These are phyloP conservation scores for Ophonus ardosiacus DNA, from an alignment of 2,888 invertebrate species.

Conservation along the genomic window DNA sequence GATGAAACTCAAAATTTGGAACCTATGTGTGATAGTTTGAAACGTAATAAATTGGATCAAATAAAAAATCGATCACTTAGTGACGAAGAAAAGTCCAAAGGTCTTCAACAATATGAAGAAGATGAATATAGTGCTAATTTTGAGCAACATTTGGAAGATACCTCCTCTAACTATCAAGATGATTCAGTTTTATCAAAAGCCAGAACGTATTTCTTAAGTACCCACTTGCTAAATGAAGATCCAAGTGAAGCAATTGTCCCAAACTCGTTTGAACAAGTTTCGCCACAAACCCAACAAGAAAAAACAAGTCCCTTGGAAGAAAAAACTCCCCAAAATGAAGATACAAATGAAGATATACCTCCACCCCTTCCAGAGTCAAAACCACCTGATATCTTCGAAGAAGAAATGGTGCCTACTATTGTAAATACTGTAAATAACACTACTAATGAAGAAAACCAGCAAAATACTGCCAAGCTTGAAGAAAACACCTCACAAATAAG, in stretches of 20 bases:
- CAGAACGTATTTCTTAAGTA: slow-evolving; percentile 74
- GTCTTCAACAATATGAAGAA: slow-evolving; percentile 70
- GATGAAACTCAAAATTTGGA: background rate
- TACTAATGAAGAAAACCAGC: slow-evolving; percentile 64
- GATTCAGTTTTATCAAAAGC: slow-evolving; percentile 68
- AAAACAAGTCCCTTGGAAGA: too few species aligned
- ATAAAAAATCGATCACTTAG: slow-evolving; percentile 74
- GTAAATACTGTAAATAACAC: slow-evolving; percentile 37
- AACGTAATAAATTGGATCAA: slow-evolving; percentile 44
- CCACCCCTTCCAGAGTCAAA: slow-evolving; percentile 69
- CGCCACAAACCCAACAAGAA: too few species aligned
- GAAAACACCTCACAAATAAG: slow-evolving; percentile 66
- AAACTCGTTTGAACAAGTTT: too few species aligned
- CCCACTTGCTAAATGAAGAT: slow-evolving; percentile 71
- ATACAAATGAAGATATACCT: slow-evolving; percentile 65
- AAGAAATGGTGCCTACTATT: background rate
- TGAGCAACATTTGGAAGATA: slow-evolving; percentile 72
- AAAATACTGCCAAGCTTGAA: slow-evolving; percentile 70
- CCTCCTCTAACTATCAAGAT: background rate
- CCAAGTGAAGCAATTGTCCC: background rate
- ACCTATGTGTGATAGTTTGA: slow-evolving; percentile 31
- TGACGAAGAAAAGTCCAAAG: slow-evolving; percentile 79
- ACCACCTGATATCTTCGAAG: slow-evolving; percentile 49
- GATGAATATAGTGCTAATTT: slow-evolving; percentile 73
- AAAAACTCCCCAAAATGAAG: too few species aligned